Evolutionary conservation across 2,113 vertebrate species (phyloP).

Genomic region (Heteronetta atricapilla): DNA sequence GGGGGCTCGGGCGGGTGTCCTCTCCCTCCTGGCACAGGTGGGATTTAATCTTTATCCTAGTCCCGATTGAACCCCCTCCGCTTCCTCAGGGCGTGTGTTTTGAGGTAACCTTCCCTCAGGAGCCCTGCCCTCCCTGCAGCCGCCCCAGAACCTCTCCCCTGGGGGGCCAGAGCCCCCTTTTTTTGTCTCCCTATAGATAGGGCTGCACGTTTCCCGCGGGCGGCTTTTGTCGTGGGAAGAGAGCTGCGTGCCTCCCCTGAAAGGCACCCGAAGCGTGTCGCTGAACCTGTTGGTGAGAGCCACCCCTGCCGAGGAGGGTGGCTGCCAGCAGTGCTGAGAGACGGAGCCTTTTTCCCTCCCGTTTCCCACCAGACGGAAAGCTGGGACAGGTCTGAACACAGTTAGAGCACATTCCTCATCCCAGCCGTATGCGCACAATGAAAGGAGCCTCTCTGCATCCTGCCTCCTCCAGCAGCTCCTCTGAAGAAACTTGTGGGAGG

Average conservation of each 20-base stretch:
- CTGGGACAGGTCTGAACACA: slow-evolving; percentile 57
- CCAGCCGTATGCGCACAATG: background rate
- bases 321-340: background rate
- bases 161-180: background rate
- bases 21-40: background rate
- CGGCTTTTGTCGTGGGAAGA: slow-evolving; percentile 7
- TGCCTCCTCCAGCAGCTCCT: background rate
- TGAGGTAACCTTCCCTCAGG: background rate
- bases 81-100: too few relatives aligned
- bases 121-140: background rate
- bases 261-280: background rate
- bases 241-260: background rate
- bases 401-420: slow-evolving; percentile 21
- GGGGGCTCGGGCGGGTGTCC: background rate
- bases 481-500: background rate
- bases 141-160: background rate
- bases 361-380: slow-evolving; percentile 15
- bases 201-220: background rate
- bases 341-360: background rate
- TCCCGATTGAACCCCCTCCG: too few relatives aligned
- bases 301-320: background rate
- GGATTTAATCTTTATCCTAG: background rate
- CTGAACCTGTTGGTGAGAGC: background rate
- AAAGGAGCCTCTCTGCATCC: background rate
- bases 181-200: background rate